Evolutionary conservation across 2,888 invertebrate species (phyloP), one percentile per base, ranked within the genome.

Genomic region (Melieria omissa): DNA sequence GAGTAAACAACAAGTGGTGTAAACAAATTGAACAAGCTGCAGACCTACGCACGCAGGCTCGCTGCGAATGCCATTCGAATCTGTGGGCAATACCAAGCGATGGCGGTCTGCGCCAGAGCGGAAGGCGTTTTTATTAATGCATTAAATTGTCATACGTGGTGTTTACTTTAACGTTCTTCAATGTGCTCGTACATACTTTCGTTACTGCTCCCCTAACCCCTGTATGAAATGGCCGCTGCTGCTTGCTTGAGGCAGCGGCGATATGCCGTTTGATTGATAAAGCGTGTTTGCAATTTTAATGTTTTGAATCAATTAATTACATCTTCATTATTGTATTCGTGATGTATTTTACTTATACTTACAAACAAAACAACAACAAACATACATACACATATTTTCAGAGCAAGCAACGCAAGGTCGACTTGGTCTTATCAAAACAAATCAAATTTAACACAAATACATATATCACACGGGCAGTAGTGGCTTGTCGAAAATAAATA

Each of bases 241-340:
- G 6, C 41, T 44, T 16, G 16, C 1, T 10, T 4, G 41, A 49
- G 52, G 4, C 6, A 49, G 42, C 14, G n/a, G 64, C 12, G 49
- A 42, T 52, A n/a, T 5, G n/a, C 29, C 29, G 14, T 64, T 16
- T 49, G 4, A 9, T 4, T 47, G 12, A 63, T 16, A 49, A 41
- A 54, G 52, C 54, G 52, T 9, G 52, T 65, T 54, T 52, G 54
- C 44, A 54, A 44, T 52, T 52, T 52, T n/a, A 61, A 61, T 61
- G 58, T 58, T 14, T 58, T 58, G 42, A 41, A 41, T 41, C 4
- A 29, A 58, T 8, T 5, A 57, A 29, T 58, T 58, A 42, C 42
- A 42, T 12, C 29, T 58, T 58, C 10, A 58, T 58, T 58, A 29
- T 58, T 58, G 14, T 60, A 41, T 44, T 44, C 45, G 14, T 41